Evolutionary conservation across 2,888 invertebrate species (phyloP), one percentile per base, ranked within the genome.

Genomic region (Lapara coniferarum): DNA sequence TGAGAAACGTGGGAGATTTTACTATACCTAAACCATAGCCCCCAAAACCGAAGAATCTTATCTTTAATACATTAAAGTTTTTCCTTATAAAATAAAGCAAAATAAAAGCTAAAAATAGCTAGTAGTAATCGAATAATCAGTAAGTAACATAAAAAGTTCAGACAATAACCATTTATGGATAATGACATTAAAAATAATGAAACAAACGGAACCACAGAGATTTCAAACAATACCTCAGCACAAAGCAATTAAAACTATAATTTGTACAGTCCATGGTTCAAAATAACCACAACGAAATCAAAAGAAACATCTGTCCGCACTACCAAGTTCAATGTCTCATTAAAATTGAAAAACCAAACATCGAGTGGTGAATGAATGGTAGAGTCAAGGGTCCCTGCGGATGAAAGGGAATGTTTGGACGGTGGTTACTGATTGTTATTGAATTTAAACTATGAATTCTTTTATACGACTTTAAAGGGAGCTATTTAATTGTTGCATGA

Each of bases 351-450:
- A 63, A 16, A 46, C 46, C 13, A 16, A 44, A 63, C 63, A 63
- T 59, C 59, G 44, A 63, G 63, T 63, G 63, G 57, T 30, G 14
- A 57, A 30, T 57, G 30, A 57, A 14, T 57, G 49, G 44, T 4
- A 46, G 19, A 19, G 49, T 7, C 46, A 49, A 63, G 63, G 49
- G 63, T 49, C 63, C 63, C 13, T 13, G 16, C 19, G 12, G 63
- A 49, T 63, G 46, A 63, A 63, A 63, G 63, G 63, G 49, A 63
- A 63, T 49, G 19, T 63, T 63, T 63, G 12, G 63, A 63, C 46
- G 63, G 16, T 19, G 6, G 12, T 10, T 63, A 63, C 19, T 63
- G 49, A 49, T 63, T 10, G n/a, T 46, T 49, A 49, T 63, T 44
- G 37, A 46, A 46, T 30, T 44, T 44, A 25, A 44, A 44, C n/a